Conservation (phyloP, 23 tunicate species). For the Clavelina lepadiformis region DNA sequence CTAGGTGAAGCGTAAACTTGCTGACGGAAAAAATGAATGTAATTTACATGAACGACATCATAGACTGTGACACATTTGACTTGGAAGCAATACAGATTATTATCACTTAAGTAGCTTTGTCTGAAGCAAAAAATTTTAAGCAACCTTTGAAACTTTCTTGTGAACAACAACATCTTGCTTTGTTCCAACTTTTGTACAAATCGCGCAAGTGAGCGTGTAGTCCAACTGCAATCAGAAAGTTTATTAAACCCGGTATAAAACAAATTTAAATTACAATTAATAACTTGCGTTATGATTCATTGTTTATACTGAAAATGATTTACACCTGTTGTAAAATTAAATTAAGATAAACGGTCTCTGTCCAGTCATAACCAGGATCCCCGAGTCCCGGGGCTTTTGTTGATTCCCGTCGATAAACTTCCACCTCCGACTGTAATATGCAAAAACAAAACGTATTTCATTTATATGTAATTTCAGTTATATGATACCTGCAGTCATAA, state of each 20-base stretch:
- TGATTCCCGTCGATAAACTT: slow-evolving; percentile 73
- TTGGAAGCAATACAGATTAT: no score
- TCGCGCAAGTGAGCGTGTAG: slow-evolving; percentile 77
- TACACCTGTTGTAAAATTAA: slow-evolving; percentile 81
- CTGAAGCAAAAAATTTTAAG: background rate
- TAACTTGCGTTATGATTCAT: background rate
- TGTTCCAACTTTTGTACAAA: slow-evolving; percentile 38
- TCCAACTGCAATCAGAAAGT: slow-evolving; percentile 37
- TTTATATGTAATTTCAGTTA: no score
- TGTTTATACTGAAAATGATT: background rate
- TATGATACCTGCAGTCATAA: no score
- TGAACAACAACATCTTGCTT: slow-evolving; percentile 49
- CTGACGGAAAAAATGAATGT: no score
- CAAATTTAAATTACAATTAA: background rate
- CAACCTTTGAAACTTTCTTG: slow-evolving; percentile 71
- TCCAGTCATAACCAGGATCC: slow-evolving; percentile 89
- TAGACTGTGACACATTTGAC: no score
- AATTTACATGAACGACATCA: no score
- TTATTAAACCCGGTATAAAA: background rate
- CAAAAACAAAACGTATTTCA: background rate
- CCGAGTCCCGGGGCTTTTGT: slow-evolving; percentile 81
- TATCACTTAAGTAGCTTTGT: no score
- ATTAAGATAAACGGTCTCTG: slow-evolving; percentile 77
- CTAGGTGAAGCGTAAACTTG: slow-evolving; percentile 92
- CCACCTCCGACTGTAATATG: slow-evolving; percentile 46